Base-by-base conservation (phyloP, 2,797 vertebrate genomes). In the Alfaro cultratus region DNA sequence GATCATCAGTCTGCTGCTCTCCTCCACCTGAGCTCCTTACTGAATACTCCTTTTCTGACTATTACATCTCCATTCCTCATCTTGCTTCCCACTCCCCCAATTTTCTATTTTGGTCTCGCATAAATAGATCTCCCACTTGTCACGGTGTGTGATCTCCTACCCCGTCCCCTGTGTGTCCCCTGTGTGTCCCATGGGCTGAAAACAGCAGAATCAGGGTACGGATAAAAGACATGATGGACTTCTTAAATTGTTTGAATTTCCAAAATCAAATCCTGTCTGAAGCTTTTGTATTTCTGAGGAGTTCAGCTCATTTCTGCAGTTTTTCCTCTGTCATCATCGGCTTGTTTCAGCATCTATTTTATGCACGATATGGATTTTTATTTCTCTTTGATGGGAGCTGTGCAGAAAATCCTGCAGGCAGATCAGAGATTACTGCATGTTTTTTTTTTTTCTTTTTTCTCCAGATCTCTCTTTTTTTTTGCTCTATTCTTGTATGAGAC, bases 181-280 rank as follows among this genome's bases (percentile, higher is more conserved):
- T 78, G 74, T 11, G 60, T 73, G 84, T 92, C 89, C 91, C 91
- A n/a, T n/a, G n/a, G 91, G 77, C 86, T 88, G 85, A 80, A 92
- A 91, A 93, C 86, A 10, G 21, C 74, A 49, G 74, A 23, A 45
- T 18, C 49, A 21, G 21, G 36, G 73, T 12, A 21, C 23, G 1
- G 36, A 23, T 23, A 12, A 11, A 70, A 23, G 53, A 75, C 18
- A 68, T 53, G 16, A 51, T 34, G 1, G n/a, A 31, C 41, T 60
- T 46, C 3, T 36, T 62, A 47, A 49, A 21, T 43, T 64, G 16
- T 62, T 21, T 31, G n/a, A 34, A 21, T 43, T 45, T 31, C 6
- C 5, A 21, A 57, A 26, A 43, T 11, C 60, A n/a, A 41, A 11
- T 75, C 49, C 57, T 72, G 53, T 79, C 78, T 60, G 55, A 60